phyloP scores from a whole-genome alignment of 2,797 vertebrate genomes.

The Microctenopoma lineatum region DNA sequence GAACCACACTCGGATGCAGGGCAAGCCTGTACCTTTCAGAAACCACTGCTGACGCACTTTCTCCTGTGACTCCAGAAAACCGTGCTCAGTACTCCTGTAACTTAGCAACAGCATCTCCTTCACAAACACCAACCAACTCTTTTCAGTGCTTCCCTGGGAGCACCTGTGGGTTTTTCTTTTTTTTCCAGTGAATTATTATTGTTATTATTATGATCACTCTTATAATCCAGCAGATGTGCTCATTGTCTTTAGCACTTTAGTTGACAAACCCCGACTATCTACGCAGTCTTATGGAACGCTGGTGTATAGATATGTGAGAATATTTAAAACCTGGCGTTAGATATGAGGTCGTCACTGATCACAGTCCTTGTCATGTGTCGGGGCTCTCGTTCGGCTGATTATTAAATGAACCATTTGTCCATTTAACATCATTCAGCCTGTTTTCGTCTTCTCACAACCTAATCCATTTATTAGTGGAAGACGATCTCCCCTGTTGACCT shows the following conservation, averaged over 20 bases:
- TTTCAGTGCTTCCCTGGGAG: conserved; percentile 50
- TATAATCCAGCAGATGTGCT: neutral
- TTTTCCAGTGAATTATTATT: neutral
- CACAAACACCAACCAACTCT: conserved; percentile 59
- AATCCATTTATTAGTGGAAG: neutral
- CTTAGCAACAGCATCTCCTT: conserved; percentile 76
- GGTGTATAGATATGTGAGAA: too few relatives aligned
- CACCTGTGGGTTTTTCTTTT: conserved; percentile 33
- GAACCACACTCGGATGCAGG: conserved; percentile 29
- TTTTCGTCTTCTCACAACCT: too few relatives aligned
- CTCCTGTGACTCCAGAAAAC: conserved; percentile 58
- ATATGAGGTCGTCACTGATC: too few relatives aligned
- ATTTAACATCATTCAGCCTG: too few relatives aligned
- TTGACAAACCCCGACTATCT: neutral
- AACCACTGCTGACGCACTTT: conserved; percentile 54
- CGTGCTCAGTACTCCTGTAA: conserved; percentile 57
- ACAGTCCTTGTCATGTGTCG: too few relatives aligned
- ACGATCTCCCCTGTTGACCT: neutral
- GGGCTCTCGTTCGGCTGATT: too few relatives aligned
- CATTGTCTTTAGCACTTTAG: too few relatives aligned
- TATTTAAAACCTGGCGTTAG: too few relatives aligned
- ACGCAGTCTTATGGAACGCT: too few relatives aligned
- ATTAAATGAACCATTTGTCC: too few relatives aligned
- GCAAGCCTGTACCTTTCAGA: conserved; percentile 37
- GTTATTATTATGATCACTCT: neutral